A percentile compares a stretch with the other conserved stretches of the same genome.
phyloP scores from a whole-genome alignment of 2,113 vertebrate species.

The Xiphophorus couchianus region DNA sequence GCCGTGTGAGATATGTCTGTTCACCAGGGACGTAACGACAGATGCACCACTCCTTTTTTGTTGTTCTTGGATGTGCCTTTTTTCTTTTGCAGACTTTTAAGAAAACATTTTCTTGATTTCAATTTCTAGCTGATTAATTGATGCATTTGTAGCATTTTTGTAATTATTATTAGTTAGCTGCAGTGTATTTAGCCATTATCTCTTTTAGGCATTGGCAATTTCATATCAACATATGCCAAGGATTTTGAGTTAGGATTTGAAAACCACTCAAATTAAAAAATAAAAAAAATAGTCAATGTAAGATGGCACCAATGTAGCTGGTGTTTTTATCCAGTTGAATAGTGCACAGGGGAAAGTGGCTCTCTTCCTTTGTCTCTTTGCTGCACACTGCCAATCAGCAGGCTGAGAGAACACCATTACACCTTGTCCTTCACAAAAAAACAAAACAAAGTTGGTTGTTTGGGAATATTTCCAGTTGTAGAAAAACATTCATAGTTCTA shows the following conservation, averaged over 20 bases:
- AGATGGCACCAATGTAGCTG: too few relatives aligned
- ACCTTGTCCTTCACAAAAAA: not conserved
- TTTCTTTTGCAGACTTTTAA: not conserved
- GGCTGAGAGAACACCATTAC: not conserved
- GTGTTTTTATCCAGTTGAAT: too few relatives aligned
- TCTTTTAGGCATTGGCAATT: not conserved
- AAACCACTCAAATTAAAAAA: too few relatives aligned
- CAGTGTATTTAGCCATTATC: not conserved
- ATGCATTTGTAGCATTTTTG: not conserved
- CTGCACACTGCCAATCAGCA: too few relatives aligned
- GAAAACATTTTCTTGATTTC: not conserved
- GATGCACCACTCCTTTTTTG: not conserved
- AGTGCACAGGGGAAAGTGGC: not conserved
- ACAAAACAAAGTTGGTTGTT: not conserved
- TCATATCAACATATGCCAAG: not conserved
- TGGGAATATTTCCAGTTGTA: not conserved
- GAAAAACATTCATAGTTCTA: not conserved
- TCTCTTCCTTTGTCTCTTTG: not conserved
- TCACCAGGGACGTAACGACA: not conserved
- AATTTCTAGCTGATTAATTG: not conserved
- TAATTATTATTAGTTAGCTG: not conserved
- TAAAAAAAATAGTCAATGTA: too few relatives aligned
- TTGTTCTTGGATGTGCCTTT: not conserved
- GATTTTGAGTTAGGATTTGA: not conserved
- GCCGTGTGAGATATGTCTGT: slow-evolving; percentile 29